Percentiles rank a stretch among this genome's conserved stretches.
These are phyloP conservation scores for Daboia siamensis DNA, from an alignment of 2,113 vertebrate genomes.

Conservation along the genomic window DNA sequence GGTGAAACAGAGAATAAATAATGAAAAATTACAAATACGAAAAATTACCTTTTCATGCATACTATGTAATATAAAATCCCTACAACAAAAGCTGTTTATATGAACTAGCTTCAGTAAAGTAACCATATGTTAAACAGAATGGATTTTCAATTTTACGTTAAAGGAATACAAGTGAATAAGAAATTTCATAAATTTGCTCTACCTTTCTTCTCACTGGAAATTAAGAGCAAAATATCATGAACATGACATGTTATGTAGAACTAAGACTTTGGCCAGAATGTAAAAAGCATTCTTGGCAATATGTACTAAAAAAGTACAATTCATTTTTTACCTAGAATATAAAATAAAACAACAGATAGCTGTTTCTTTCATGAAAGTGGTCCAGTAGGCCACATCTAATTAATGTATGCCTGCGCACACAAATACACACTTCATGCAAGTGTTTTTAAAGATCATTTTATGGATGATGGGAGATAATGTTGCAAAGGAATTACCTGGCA, in stretches of 20 bases:
- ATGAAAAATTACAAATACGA: background rate
- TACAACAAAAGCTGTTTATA: slow-evolving; percentile 25
- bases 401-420: background rate
- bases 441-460: background rate
- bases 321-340: accelerated
- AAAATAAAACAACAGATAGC: background rate
- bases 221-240: background rate
- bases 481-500: background rate
- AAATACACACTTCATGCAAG: background rate
- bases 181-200: background rate
- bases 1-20: slow-evolving; percentile 36
- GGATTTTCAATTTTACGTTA: background rate
- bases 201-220: background rate
- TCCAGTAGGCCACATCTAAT: background rate
- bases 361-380: background rate
- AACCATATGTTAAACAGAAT: background rate
- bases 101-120: slow-evolving; percentile 14
- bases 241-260: background rate
- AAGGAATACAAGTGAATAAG: background rate
- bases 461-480: background rate
- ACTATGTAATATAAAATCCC: background rate
- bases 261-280: background rate
- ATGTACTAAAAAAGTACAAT: accelerated
- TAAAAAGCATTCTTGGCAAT: background rate
- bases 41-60: slow-evolving; percentile 34